Percentiles rank a stretch among this genome's conserved stretches.
phyloP scores from a whole-genome alignment of 2,888 invertebrate genomes.

The Axea sp. region DNA sequence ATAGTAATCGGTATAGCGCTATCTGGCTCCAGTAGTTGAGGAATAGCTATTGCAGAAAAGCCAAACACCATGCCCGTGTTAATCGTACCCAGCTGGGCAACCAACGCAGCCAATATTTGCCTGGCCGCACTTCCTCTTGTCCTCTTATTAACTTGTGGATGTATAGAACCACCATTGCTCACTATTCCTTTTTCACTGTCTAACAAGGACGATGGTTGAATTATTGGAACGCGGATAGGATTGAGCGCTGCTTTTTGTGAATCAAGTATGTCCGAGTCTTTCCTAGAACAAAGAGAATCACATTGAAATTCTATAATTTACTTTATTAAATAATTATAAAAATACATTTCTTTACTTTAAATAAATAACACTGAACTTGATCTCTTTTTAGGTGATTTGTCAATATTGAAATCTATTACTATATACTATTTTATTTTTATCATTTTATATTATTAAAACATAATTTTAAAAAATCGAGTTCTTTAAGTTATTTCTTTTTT shows the following conservation, averaged over 20 bases:
- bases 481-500: too few relatives aligned
- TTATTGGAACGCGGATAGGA: conserved; percentile 66
- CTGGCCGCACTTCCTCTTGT: conserved; percentile 71
- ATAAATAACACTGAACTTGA: too few relatives aligned
- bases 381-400: too few relatives aligned
- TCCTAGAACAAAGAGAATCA: conserved; percentile 62
- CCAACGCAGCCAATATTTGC: conserved; percentile 83
- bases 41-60: conserved; percentile 84
- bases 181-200: conserved; percentile 62
- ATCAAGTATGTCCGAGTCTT: conserved; percentile 62
- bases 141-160: conserved; percentile 61
- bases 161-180: conserved; percentile 62
- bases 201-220: conserved; percentile 60
- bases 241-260: conserved; percentile 69
- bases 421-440: too few relatives aligned
- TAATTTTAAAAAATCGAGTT: too few relatives aligned
- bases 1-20: conserved; percentile 81
- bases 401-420: too few relatives aligned
- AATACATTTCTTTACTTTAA: too few relatives aligned
- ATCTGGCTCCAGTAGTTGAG: conserved; percentile 81
- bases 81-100: conserved; percentile 85
- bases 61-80: conserved; percentile 87
- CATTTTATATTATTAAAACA: too few relatives aligned
- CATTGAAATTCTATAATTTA: neutral
- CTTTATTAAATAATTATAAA: too few relatives aligned